Conservation (phyloP, 2,797 vertebrate species). For the Phoxinus dragarum region DNA sequence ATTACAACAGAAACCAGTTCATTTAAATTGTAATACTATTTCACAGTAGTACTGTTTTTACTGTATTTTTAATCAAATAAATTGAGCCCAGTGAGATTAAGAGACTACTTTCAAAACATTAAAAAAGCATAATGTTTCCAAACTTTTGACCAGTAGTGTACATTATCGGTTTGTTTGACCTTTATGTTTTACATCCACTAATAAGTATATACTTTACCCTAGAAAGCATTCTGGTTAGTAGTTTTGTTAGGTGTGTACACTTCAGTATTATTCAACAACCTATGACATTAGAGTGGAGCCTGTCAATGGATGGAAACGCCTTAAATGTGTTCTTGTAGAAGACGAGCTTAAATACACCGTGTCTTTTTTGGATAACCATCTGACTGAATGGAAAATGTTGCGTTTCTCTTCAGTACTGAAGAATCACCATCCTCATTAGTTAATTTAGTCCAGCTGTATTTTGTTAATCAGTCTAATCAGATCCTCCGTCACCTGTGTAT, state of each 20-base stretch:
- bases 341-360: constrained; percentile 6
- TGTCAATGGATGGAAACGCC: not conserved
- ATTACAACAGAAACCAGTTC: too few relatives aligned
- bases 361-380: not conserved
- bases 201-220: not conserved
- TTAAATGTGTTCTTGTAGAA: not conserved
- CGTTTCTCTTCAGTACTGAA: not conserved
- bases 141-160: not conserved
- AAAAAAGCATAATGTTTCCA: too few relatives aligned
- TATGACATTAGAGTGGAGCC: not conserved
- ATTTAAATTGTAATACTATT: too few relatives aligned
- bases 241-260: not conserved
- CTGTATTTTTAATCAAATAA: too few relatives aligned
- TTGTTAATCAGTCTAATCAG: too few relatives aligned
- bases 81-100: too few relatives aligned
- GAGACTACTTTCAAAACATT: too few relatives aligned
- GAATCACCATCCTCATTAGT: too few relatives aligned
- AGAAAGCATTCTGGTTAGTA: not conserved
- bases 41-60: too few relatives aligned
- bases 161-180: not conserved
- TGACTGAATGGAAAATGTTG: constrained; percentile 1
- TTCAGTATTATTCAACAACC: not conserved
- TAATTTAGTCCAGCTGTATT: too few relatives aligned
- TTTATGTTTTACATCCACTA: not conserved
- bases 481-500: too few relatives aligned